Base-by-base conservation (phyloP, 2,888 invertebrate genomes). In the Calephelis perditalis region DNA sequence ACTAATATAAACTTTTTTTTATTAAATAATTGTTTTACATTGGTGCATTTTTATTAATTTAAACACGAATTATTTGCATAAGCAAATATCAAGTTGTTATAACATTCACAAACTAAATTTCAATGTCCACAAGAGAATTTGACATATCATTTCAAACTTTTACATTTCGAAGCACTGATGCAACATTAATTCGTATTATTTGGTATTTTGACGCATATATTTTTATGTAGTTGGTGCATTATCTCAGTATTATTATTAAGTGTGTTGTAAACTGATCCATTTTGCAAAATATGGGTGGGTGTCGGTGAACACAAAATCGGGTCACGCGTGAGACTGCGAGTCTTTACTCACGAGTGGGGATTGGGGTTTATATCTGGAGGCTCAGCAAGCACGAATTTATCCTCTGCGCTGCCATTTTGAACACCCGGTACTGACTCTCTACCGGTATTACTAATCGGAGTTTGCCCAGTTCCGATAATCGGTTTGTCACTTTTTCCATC, bases 321-420 rank as follows among this genome's bases (percentile, higher is more conserved):
- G 49, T 15, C 49, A 49, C 49, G 49, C 49, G 49, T 49, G 49
- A 26, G 49, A 49, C 49, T 74, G 76, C 74, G 80, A 74, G 78
- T 72, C 74, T 62, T 46, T 90, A 91, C 91, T 91, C 91, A 91
- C 91, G 91, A 88, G 79, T 89, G 89, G 66, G 86, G 87, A 67
- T 90, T 85, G 71, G 86, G 87, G 77, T 82, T 88, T 70, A 76
- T 74, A 69, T 90, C 89, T 49, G 86, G 85, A 64, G 72, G 77
- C 70, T 77, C 72, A 37, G 87, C 90, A 67, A 64, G 70, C 63
- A 86, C 83, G 70, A 82, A 79, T 66, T 62, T 71, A 9, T 81
- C 65, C 26, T 59, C 52, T 45, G 56, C 56, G 15, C 37, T 61
- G 43, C 65, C 66, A 56, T 60, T 66, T 55, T 56, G 59, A n/a